These are phyloP conservation scores for Leucoraja ocellata DNA, from an alignment of 2,797 vertebrate species.

Conservation along the genomic window DNA sequence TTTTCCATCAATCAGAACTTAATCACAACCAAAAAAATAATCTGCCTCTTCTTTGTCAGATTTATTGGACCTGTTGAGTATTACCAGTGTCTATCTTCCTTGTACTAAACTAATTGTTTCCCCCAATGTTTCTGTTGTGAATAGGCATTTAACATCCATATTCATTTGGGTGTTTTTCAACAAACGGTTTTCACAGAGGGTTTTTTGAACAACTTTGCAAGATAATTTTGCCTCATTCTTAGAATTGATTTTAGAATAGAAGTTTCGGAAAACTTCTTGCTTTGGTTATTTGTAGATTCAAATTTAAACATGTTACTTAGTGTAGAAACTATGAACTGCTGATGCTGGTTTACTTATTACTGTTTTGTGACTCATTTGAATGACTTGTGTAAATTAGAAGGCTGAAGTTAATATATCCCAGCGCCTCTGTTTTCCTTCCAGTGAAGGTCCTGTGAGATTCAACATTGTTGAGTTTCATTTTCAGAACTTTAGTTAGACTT, in stretches of 20 bases:
- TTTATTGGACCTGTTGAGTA: not conserved
- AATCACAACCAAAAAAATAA: not conserved
- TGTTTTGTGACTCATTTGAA: not conserved
- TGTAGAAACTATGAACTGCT: no score
- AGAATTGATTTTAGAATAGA: not conserved
- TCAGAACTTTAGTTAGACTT: not conserved
- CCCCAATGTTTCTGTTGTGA: not conserved
- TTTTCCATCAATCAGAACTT: no score
- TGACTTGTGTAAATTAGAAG: not conserved
- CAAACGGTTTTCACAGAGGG: not conserved
- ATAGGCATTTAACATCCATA: not conserved
- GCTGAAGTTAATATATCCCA: not conserved
- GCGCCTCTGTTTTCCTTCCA: not conserved
- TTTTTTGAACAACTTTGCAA: no score
- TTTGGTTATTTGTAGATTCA: not conserved
- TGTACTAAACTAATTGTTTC: not conserved
- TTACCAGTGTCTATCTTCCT: not conserved
- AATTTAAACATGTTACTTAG: not conserved
- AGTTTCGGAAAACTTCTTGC: not conserved
- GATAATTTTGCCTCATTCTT: not conserved
- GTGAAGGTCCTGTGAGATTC: not conserved
- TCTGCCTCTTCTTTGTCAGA: not conserved
- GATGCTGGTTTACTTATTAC: not conserved
- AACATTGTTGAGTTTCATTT: not conserved
- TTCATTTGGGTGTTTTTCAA: not conserved